Percentiles rank a stretch among this genome's conserved stretches.
phyloP scores from a whole-genome alignment of 2,113 vertebrate genomes.

The Mustela nigripes region DNA sequence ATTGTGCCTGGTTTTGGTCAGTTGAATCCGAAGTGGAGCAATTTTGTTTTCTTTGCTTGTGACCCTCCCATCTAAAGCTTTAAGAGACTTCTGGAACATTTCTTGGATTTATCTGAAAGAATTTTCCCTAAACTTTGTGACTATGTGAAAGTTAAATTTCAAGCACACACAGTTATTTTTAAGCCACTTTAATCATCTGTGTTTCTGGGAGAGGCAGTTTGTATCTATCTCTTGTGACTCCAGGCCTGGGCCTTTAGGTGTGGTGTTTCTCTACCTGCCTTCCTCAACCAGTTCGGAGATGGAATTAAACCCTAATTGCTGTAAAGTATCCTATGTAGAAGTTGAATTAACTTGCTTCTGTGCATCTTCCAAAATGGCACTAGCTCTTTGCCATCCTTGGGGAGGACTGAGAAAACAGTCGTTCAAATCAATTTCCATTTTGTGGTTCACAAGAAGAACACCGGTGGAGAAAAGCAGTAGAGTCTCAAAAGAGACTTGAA shows the following conservation, averaged over 20 bases:
- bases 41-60: slow-evolving; percentile 22
- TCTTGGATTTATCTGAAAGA: neutral
- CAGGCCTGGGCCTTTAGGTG: neutral
- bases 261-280: neutral
- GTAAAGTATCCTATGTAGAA: neutral
- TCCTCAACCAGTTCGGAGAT: neutral
- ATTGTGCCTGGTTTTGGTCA: neutral
- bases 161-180: neutral
- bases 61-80: neutral
- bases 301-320: neutral
- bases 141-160: neutral
- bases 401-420: neutral
- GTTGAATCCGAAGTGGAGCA: neutral
- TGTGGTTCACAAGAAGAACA: neutral
- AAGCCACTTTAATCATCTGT: neutral
- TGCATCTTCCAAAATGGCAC: neutral
- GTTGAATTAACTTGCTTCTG: neutral
- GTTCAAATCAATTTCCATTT: neutral
- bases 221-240: neutral
- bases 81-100: neutral
- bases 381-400: neutral
- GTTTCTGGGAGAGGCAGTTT: neutral
- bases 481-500: neutral
- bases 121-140: neutral
- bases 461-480: neutral